Evolutionary conservation across 2,797 vertebrate species (phyloP).

Genomic region (Coccyzus lansbergi): DNA sequence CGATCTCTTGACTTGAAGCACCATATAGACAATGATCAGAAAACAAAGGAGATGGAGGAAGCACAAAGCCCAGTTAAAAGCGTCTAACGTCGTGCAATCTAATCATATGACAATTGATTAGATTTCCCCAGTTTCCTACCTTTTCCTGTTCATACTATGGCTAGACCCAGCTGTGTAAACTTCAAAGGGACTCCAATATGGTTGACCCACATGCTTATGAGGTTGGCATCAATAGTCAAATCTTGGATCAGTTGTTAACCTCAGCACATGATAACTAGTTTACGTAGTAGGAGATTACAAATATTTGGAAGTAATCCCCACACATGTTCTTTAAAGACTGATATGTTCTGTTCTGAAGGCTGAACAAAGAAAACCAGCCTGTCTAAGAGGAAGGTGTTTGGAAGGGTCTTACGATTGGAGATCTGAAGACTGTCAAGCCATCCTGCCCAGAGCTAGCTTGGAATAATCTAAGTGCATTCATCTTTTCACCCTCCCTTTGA

Average conservation of each 20-base stretch:
- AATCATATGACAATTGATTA: neutral
- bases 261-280: neutral
- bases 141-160: neutral
- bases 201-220: neutral
- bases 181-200: fast-evolving
- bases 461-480: neutral
- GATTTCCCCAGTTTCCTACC: neutral
- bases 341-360: neutral
- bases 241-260: neutral
- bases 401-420: neutral
- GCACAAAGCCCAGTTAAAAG: neutral
- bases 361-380: too few species aligned
- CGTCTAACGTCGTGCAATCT: neutral
- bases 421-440: neutral
- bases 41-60: neutral
- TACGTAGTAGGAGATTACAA: neutral
- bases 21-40: neutral
- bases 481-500: neutral
- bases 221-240: neutral
- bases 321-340: neutral
- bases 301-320: neutral
- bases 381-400: neutral
- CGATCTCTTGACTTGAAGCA: neutral
- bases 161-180: neutral
- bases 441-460: neutral